Evolutionary conservation across 1,140 invertebrate species (phyloP).

Genomic region (Andrena cerasifolii): DNA sequence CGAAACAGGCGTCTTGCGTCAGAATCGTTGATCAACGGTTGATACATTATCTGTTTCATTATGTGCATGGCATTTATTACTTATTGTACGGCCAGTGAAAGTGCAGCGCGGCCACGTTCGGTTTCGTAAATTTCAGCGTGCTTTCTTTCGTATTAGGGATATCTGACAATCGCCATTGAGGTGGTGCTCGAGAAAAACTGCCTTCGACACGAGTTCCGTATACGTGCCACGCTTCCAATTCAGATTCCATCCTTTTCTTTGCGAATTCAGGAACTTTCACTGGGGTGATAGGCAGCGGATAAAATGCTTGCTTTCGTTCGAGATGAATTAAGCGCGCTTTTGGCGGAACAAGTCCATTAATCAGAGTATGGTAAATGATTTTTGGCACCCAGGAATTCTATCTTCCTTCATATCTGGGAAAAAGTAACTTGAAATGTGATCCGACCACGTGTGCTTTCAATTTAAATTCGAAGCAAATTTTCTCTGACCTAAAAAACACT

Average conservation of each 20-base stretch:
- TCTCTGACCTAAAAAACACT: too few relatives aligned
- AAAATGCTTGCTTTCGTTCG: background rate
- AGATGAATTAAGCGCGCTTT: too few relatives aligned
- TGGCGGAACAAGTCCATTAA: too few relatives aligned
- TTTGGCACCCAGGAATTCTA: too few relatives aligned
- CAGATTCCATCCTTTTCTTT: background rate
- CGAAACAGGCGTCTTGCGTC: conserved; percentile 38
- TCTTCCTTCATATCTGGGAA: too few relatives aligned
- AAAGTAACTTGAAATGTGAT: too few relatives aligned
- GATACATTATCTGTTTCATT: conserved; percentile 50
- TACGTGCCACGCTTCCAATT: background rate
- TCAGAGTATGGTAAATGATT: too few relatives aligned
- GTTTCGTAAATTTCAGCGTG: conserved; percentile 35
- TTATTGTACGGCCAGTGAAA: conserved; percentile 48
- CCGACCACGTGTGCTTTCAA: too few relatives aligned
- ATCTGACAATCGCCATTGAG: background rate
- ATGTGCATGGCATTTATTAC: conserved; percentile 54
- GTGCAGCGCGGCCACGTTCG: background rate
- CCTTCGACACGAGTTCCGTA: background rate
- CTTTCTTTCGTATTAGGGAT: conserved; percentile 30
- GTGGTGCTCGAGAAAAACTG: background rate
- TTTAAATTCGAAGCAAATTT: too few relatives aligned
- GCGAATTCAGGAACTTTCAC: background rate
- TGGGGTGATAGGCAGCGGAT: too few relatives aligned
- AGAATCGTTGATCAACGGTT: conserved; percentile 39